Evolutionary conservation across 2,113 vertebrate species (phyloP).

Genomic region (Gyps fulvus): DNA sequence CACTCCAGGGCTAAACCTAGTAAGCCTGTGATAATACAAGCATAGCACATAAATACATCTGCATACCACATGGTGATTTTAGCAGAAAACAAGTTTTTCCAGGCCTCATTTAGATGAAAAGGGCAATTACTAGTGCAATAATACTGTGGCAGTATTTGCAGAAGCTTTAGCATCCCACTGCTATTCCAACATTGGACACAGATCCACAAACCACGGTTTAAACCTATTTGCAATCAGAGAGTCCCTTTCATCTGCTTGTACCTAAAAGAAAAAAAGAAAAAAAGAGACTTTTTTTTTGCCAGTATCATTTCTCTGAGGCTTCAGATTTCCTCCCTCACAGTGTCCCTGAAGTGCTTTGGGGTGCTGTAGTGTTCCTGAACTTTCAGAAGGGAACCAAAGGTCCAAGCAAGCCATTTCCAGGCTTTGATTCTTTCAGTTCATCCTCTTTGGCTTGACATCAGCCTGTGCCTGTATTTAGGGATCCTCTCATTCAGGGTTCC

Average conservation of each 20-base stretch:
- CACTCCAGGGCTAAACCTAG: neutral
- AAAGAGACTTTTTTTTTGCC: neutral
- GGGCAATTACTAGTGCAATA: neutral
- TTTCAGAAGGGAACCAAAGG: neutral
- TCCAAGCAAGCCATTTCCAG: neutral
- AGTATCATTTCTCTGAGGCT: neutral
- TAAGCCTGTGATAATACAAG: neutral
- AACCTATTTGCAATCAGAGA: neutral
- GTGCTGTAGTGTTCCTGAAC: neutral
- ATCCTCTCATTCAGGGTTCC: neutral
- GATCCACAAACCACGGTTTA: neutral
- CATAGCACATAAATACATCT: neutral
- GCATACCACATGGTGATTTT: neutral
- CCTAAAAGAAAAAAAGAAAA: neutral
- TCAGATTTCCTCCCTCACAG: neutral
- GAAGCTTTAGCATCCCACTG: neutral
- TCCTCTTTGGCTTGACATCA: neutral
- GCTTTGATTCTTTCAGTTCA: neutral
- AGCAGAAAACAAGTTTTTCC: neutral
- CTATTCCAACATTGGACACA: neutral
- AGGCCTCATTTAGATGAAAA: neutral
- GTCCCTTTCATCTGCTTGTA: neutral
- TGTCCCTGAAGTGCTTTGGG: neutral
- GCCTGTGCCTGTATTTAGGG: neutral
- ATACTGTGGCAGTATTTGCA: neutral